Percentiles rank a stretch among this genome's conserved stretches.
Conservation (phyloP, 2,888 invertebrate species). For the Drosophila incognita region DNA sequence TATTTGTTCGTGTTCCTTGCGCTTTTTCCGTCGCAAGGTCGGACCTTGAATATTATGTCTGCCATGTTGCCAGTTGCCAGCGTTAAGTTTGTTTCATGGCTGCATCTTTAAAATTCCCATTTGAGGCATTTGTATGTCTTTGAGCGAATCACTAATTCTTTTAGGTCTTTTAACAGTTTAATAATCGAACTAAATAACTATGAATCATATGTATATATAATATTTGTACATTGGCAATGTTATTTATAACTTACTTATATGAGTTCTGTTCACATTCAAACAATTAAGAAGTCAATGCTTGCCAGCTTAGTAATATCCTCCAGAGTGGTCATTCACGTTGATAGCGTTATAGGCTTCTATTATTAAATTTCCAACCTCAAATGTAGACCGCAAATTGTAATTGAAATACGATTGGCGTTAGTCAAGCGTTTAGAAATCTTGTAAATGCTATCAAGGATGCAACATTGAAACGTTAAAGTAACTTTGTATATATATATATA, state of each 20-base stretch:
- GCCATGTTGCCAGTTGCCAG: slow-evolving; percentile 26
- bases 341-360: slow-evolving; percentile 25
- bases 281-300: slow-evolving; percentile 9
- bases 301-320: slow-evolving; percentile 41
- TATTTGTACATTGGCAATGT: neutral
- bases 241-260: neutral
- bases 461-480: slow-evolving; percentile 61
- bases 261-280: neutral
- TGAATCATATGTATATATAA: neutral
- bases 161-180: neutral
- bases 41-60: slow-evolving; percentile 48
- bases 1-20: slow-evolving; percentile 1
- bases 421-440: slow-evolving; percentile 71
- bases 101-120: slow-evolving; percentile 19
- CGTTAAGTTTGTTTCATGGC: slow-evolving; percentile 30
- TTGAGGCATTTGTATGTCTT: slow-evolving; percentile 33
- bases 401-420: slow-evolving; percentile 58
- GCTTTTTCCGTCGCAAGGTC: slow-evolving; percentile 49
- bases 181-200: neutral
- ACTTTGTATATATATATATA: neutral
- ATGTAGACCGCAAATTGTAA: slow-evolving; percentile 66
- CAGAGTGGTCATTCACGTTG: slow-evolving; percentile 68
- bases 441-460: slow-evolving; percentile 68
- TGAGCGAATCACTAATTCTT: neutral
- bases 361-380: slow-evolving; percentile 37